A percentile compares a stretch with the other conserved stretches of the same genome.
These are phyloP conservation scores for Penelope pileata DNA, from an alignment of 2,113 vertebrate genomes.

Conservation along the genomic window DNA sequence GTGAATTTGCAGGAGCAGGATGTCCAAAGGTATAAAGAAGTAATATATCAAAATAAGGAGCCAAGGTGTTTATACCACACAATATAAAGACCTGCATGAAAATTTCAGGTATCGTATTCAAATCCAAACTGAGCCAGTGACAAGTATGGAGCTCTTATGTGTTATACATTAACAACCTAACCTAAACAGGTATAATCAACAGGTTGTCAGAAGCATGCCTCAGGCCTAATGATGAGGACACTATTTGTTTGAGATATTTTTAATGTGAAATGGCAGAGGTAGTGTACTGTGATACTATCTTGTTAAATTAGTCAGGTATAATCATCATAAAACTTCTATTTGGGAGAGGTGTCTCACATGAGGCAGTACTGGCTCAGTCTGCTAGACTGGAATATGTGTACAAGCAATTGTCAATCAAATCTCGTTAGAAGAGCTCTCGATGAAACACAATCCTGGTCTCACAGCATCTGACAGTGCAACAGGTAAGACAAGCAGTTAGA, in stretches of 20 bases:
- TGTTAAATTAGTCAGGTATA: slow-evolving; percentile 41
- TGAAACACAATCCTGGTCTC: neutral
- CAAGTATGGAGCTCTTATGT: neutral
- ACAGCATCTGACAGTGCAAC: neutral
- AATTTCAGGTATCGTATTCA: neutral
- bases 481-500: neutral
- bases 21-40: neutral
- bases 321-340: neutral
- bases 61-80: neutral
- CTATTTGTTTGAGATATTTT: slow-evolving; percentile 29
- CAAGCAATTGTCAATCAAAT: neutral
- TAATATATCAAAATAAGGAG: neutral
- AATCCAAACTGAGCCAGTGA: neutral
- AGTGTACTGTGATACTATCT: slow-evolving; percentile 9
- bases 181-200: neutral
- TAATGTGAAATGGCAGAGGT: slow-evolving; percentile 12
- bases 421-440: neutral
- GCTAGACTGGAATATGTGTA: neutral
- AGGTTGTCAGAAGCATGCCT: neutral
- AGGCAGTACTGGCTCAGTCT: neutral
- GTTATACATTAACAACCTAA: neutral
- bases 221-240: neutral
- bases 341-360: neutral
- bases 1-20: neutral
- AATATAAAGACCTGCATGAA: neutral